Percentiles rank a stretch among this genome's conserved stretches.
Conservation (phyloP, 2,797 vertebrate species). For the Mus spretus region DNA sequence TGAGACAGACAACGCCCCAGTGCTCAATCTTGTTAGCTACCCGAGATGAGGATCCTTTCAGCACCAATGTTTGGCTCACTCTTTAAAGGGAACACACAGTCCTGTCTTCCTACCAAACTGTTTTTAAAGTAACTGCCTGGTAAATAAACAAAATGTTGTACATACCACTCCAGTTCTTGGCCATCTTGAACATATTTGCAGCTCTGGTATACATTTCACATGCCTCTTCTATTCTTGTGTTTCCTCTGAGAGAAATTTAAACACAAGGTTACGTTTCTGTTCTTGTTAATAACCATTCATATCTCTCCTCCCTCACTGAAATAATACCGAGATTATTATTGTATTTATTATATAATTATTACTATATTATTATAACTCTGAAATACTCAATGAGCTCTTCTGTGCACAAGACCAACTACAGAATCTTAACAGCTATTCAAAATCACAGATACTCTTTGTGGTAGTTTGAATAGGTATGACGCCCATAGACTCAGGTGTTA, state of each 20-base stretch:
- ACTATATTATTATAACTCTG: background rate
- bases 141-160: constrained; percentile 74
- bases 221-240: constrained; percentile 97
- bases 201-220: constrained; percentile 99
- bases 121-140: constrained; percentile 35
- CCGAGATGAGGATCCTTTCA: background rate
- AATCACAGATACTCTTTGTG: background rate
- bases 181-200: constrained; percentile 99
- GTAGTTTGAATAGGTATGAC: background rate
- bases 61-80: background rate
- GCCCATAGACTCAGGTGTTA: background rate
- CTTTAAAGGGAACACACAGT: background rate
- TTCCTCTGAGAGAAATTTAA: constrained; percentile 91
- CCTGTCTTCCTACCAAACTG: constrained; percentile 22
- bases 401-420: background rate
- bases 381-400: background rate
- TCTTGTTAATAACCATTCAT: constrained; percentile 11
- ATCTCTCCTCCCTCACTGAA: background rate
- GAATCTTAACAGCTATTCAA: background rate
- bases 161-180: constrained; percentile 99
- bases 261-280: constrained; percentile 53
- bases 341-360: background rate
- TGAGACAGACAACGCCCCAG: background rate
- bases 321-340: background rate
- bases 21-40: background rate